Evolutionary conservation across 2,888 invertebrate genomes (phyloP).

Genomic region (Liopterus haemorrhoidalis): DNA sequence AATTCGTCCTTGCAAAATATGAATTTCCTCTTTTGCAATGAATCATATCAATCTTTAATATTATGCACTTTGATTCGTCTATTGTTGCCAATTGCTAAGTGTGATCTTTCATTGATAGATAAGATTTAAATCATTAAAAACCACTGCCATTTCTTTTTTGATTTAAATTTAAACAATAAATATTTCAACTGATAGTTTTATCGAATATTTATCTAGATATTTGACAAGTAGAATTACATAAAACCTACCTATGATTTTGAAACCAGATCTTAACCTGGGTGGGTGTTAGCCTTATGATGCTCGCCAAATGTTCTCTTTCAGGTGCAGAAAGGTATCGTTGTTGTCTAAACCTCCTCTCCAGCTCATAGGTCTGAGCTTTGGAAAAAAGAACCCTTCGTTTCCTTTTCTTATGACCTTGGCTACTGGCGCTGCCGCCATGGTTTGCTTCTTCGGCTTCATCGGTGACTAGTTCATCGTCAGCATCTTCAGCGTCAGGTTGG

Average conservation of each 20-base stretch:
- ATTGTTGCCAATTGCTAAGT: no score
- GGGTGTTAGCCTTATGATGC: constrained; percentile 89
- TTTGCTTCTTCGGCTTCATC: constrained; percentile 51
- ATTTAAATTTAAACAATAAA: no score
- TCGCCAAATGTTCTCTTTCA: constrained; percentile 93
- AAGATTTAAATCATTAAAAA: no score
- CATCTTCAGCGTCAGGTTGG: constrained; percentile 45
- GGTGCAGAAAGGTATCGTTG: constrained; percentile 96
- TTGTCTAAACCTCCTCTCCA: constrained; percentile 90
- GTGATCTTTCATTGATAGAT: no score
- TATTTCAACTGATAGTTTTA: no score
- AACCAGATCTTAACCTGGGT: constrained; percentile 99
- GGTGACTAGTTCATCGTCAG: constrained; percentile 56
- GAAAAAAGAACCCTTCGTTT: constrained; percentile 96
- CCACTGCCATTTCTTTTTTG: no score
- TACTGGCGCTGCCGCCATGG: constrained; percentile 37
- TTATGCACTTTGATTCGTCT: no score
- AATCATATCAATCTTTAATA: no score
- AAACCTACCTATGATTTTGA: constrained; percentile 78
- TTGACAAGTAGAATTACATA: constrained; percentile 1
- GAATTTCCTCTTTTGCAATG: no score
- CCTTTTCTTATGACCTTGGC: constrained; percentile 72
- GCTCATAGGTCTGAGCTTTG: constrained; percentile 93
- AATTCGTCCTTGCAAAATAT: no score
- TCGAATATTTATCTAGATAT: background rate